A percentile compares a stretch with the other conserved stretches of the same genome.
Evolutionary conservation across 2,797 vertebrate species (phyloP).

Genomic region (Lindbergichthys nudifrons): DNA sequence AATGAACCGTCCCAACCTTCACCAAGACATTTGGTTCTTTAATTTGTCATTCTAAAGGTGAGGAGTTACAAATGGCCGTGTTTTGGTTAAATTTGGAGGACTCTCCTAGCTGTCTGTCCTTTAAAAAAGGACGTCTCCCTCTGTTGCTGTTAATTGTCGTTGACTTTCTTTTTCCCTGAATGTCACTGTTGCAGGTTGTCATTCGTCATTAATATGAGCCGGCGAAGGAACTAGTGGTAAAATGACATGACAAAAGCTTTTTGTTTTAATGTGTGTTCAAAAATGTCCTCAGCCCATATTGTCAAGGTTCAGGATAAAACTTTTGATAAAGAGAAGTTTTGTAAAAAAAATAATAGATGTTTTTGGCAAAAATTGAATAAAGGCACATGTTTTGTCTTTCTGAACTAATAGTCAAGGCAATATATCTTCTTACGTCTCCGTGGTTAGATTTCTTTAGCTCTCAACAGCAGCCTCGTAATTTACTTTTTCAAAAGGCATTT

Average conservation of each 20-base stretch:
- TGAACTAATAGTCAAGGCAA: neutral
- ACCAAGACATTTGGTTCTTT: neutral
- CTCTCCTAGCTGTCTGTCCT: neutral
- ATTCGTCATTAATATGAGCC: neutral
- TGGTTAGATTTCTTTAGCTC: too few relatives aligned
- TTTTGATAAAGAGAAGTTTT: neutral
- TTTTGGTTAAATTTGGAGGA: neutral
- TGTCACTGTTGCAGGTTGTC: neutral
- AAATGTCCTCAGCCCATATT: neutral
- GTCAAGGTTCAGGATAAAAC: neutral
- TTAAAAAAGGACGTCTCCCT: neutral
- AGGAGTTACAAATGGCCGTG: neutral
- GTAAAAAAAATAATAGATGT: neutral
- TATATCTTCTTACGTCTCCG: neutral
- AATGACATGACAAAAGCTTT: neutral
- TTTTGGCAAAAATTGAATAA: neutral
- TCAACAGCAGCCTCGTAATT: constrained; percentile 7
- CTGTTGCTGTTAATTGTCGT: neutral
- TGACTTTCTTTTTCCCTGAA: neutral
- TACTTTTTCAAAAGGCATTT: neutral
- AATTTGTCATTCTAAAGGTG: neutral
- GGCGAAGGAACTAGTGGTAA: neutral
- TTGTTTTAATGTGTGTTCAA: neutral
- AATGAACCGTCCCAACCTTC: neutral
- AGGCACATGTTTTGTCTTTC: neutral